These are phyloP conservation scores for Papilio protenor DNA, from an alignment of 2,888 invertebrate genomes.

Conservation along the genomic window DNA sequence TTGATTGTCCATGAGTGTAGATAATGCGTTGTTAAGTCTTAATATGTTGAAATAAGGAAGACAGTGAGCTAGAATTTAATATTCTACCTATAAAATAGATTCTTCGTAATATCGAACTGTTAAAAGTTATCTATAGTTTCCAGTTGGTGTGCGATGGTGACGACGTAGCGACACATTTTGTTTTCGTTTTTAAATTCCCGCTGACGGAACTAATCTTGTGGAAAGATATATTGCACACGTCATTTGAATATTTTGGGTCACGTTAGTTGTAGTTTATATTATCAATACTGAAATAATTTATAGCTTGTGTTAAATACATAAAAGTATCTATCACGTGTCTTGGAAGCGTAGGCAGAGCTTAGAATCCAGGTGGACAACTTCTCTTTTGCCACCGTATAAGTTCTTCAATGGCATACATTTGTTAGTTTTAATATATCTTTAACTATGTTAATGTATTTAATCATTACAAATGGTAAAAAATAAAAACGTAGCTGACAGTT, in stretches of 20 bases:
- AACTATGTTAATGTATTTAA: background rate
- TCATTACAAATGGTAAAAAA: background rate
- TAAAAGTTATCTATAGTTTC: slow-evolving; percentile 8
- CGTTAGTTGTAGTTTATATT: background rate
- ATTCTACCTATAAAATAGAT: background rate
- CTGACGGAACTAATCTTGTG: slow-evolving; percentile 23
- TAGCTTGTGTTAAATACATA: background rate
- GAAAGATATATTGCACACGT: slow-evolving; percentile 24
- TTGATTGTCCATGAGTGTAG: background rate
- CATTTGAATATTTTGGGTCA: background rate
- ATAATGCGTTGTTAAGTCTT: background rate
- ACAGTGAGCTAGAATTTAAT: background rate
- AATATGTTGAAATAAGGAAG: background rate
- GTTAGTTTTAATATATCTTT: no score
- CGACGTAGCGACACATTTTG: slow-evolving; percentile 10
- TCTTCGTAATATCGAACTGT: background rate
- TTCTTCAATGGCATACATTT: no score
- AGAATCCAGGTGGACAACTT: background rate
- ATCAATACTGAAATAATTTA: background rate
- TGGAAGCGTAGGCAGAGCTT: background rate
- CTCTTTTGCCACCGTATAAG: no score
- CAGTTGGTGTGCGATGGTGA: background rate
- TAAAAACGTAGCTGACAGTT: background rate
- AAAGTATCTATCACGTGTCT: background rate
- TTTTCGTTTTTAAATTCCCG: slow-evolving; percentile 18